Conservation (phyloP, 2,888 invertebrate genomes). For the Oxycera nigricornis region DNA sequence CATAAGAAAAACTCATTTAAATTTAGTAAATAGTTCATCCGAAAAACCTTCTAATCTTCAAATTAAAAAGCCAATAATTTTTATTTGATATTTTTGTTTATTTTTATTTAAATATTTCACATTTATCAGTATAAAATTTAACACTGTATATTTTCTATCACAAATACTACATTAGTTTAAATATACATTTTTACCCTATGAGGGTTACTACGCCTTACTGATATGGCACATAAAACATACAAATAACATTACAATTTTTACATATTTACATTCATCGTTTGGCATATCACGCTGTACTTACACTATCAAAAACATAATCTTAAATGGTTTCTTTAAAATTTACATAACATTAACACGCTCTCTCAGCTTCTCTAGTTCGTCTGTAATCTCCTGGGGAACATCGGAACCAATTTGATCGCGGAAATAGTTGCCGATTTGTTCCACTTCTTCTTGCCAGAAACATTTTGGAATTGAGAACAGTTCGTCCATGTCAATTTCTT, state of each 20-base stretch:
- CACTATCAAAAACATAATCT: neutral
- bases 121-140: neutral
- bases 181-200: conserved; percentile 5
- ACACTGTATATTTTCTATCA: conserved; percentile 19
- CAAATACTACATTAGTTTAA: neutral
- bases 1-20: neutral
- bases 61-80: neutral
- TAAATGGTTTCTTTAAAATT: neutral
- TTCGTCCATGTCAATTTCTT: conserved; percentile 75
- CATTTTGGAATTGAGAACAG: conserved; percentile 87
- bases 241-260: neutral
- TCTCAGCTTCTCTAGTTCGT: conserved; percentile 72
- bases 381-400: conserved; percentile 77
- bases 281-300: neutral
- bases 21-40: too few species aligned
- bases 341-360: conserved; percentile 57
- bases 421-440: conserved; percentile 87
- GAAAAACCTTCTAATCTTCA: neutral
- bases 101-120: neutral
- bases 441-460: conserved; percentile 90
- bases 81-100: neutral
- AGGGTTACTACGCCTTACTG: neutral
- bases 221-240: neutral
- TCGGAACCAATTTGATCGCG: conserved; percentile 89
- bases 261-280: neutral